These are phyloP conservation scores for Camelus bactrianus DNA, from an alignment of 2,113 vertebrate species.

Conservation along the genomic window DNA sequence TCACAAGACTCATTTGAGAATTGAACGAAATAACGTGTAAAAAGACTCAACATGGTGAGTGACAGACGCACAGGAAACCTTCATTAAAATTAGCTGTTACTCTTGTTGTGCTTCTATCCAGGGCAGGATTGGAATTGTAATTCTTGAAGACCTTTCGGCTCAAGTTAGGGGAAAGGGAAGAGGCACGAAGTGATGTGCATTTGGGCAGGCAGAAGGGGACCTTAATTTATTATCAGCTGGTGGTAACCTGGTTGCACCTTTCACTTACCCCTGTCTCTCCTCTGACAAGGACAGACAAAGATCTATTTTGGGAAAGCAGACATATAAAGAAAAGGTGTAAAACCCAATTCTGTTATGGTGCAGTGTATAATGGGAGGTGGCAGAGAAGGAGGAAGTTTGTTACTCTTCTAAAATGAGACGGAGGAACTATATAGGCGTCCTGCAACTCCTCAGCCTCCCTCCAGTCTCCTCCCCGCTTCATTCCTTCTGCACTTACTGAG, in stretches of 20 bases:
- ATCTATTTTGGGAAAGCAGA: neutral
- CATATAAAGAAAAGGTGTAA: neutral
- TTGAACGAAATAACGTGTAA: neutral
- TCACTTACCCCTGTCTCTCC: neutral
- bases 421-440: neutral
- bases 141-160: neutral
- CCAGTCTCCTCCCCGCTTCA: neutral
- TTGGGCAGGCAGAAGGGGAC: neutral
- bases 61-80: accelerated
- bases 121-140: neutral
- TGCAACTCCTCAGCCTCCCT: neutral
- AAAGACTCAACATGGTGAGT: neutral
- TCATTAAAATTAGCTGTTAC: neutral
- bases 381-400: neutral
- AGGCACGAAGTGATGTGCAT: neutral
- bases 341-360: neutral
- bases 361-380: neutral
- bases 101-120: neutral
- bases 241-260: neutral
- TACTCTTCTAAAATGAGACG: neutral
- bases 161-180: neutral
- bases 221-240: neutral
- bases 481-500: conserved; percentile 6
- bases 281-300: neutral
- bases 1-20: neutral